These are phyloP conservation scores for Nymphalis io DNA, from an alignment of 1,140 invertebrate species.

Conservation along the genomic window DNA sequence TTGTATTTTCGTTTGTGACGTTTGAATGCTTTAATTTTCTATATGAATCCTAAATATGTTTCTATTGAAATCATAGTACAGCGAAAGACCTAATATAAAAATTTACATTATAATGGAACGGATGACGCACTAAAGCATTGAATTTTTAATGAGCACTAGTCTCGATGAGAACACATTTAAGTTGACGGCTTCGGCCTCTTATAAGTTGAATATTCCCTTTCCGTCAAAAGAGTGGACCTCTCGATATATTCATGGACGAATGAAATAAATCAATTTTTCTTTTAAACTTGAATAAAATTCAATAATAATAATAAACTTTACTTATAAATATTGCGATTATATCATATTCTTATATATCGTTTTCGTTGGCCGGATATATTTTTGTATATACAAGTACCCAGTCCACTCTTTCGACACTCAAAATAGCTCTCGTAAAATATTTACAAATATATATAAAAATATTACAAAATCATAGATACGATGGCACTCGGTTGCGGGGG, in stretches of 20 bases:
- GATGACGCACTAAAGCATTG: slow-evolving; percentile 63
- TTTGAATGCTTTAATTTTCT: neutral
- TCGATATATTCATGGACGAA: slow-evolving; percentile 51
- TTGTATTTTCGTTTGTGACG: neutral
- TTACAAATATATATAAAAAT: slow-evolving; percentile 74
- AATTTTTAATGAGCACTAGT: slow-evolving; percentile 47
- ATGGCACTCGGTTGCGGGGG: slow-evolving; percentile 77
- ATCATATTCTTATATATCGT: slow-evolving; percentile 37
- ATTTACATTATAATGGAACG: slow-evolving; percentile 62
- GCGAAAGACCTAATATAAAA: slow-evolving; percentile 30
- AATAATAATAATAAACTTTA: slow-evolving; percentile 38
- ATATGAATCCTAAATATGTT: neutral
- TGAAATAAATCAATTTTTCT: slow-evolving; percentile 49
- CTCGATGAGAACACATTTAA: slow-evolving; percentile 52
- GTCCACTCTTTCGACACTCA: slow-evolving; percentile 63
- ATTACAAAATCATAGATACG: slow-evolving; percentile 68
- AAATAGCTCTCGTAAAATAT: slow-evolving; percentile 62
- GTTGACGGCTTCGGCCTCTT: slow-evolving; percentile 35
- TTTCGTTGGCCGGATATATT: slow-evolving; percentile 64
- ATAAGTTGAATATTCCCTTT: slow-evolving; percentile 23
- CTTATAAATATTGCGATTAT: slow-evolving; percentile 42
- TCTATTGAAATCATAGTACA: slow-evolving; percentile 32
- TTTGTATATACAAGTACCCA: slow-evolving; percentile 47
- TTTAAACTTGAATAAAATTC: slow-evolving; percentile 38
- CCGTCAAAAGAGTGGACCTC: slow-evolving; percentile 61